Base-by-base conservation (phyloP, 2,888 invertebrate species). In the Polydesmus complanatus region DNA sequence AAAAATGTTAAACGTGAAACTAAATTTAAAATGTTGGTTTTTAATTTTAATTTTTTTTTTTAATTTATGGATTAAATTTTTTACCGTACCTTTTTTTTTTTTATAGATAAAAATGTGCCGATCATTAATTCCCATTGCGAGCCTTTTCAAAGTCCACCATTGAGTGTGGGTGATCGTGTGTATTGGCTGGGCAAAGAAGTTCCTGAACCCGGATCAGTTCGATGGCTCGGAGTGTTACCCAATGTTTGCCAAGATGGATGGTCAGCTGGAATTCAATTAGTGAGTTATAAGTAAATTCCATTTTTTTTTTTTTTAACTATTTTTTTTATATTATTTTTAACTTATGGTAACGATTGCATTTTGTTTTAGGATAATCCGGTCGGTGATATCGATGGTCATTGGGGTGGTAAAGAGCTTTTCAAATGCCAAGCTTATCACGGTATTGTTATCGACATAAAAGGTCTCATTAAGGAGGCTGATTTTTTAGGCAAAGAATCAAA, bases 231-330 rank as follows among this genome's bases (percentile, higher is more conserved):
- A 1, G 69, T 69, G 47, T 69, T 80, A 26, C 75, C 77, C 14
- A 70, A 69, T 37, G 72, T 74, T 22, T 65, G 68, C 23, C 49
- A 54, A 3, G 74, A 73, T 60, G 58, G 52, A 1, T 74, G 74
- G 70, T 77, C 78, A 63, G 77, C 78, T 58, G 80, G 80, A 26
- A 73, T 80, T 2, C 78, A 79, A 70, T 77, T 80, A 73, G 79
- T 79, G 70, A 73, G 77, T 75, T 58, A n/a, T 19, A 49, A n/a
- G 64, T 61, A 61, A 65, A 64, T 56, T 57, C 64, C 25, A 52
- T 50, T 64, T 68, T 22, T 64, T 61, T 21, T 2, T 57, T 51
- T 19, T 22, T 65, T 66, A 63, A 65, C 66, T 66, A 22, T 57
- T 26, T 27, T 58, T 26, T 27, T 58, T 72, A 84, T 83, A 19